Conservation (phyloP, 2,797 vertebrate species). For the Sphenopsis melanotis region DNA sequence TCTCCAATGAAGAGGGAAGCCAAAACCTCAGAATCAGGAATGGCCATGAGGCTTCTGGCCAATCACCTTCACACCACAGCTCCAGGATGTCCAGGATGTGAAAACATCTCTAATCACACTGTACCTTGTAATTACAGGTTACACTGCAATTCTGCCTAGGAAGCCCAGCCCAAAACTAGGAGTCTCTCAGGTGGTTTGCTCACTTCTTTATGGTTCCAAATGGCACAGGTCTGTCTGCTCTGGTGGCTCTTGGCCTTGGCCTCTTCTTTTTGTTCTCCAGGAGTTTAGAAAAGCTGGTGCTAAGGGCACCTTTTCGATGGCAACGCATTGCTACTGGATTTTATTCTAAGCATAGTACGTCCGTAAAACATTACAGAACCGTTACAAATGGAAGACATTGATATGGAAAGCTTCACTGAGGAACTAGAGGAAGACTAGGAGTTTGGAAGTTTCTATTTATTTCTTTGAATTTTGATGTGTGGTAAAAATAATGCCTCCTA, state of each 20-base stretch:
- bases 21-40: not conserved
- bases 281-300: not conserved
- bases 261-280: not conserved
- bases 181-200: not conserved
- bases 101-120: not conserved
- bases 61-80: not conserved
- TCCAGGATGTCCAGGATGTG: not conserved
- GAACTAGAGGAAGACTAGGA: not conserved
- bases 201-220: not conserved
- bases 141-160: not conserved
- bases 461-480: not conserved
- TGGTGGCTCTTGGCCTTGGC: not conserved
- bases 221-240: not conserved
- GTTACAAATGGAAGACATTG: not conserved
- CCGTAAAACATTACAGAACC: not conserved
- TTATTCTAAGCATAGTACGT: not conserved
- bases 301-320: not conserved
- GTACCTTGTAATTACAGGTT: not conserved
- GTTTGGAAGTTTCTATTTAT: not conserved
- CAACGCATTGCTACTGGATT: not conserved
- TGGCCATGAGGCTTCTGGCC: fast-evolving
- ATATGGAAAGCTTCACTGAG: not conserved
- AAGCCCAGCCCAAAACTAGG: not conserved
- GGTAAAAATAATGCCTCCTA: not conserved
- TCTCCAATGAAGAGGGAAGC: not conserved